Evolutionary conservation across 2,797 vertebrate species (phyloP), one percentile per base, ranked within the genome.

Genomic region (Rousettus madagascariensis): DNA sequence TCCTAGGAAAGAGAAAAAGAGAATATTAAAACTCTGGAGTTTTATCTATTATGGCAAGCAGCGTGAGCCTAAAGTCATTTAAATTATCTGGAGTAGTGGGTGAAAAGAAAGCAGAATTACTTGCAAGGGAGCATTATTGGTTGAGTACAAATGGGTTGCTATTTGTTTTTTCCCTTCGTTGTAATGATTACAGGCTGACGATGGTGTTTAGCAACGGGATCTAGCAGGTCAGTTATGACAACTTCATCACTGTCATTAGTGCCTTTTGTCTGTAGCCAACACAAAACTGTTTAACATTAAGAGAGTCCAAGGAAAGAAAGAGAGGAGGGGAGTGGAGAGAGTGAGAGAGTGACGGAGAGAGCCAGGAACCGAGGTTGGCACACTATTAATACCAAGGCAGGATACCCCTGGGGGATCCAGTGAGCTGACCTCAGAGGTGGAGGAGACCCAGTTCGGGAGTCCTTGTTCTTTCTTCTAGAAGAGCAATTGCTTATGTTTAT

Each of bases 101-200:
- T 17, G 74, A 61, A 46, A 3, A 79, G 86, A 46, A 71, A 22
- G 19, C 0, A 0, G n/a, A 28, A 86, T 86, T 36, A 71, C 63
- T 86, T 86, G 5, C 9, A 36, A 26, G 12, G 6, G 55, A 90
- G 49, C 65, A 6, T 41, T 41, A 28, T 49, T 38, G 26, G 80
- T 82, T 0, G 0, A 86, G 87, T 51, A 30, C 86, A 0, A 26
- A 85, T 49, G 86, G 82, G 22, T 66, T 93, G 61, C 8, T 59
- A n/a, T 96, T 93, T 79, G 96, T 43, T 93, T 80, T 89, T 91
- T 59, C 72, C 53, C 90, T 85, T 82, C 24, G 2, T n/a, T 1
- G 1, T 51, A 20, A 59, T 3, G 75, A 95, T 59, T 43, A 26
- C 86, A 55, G 41, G 11, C 46, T 7, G 87, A 33, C 0, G 0